Base-by-base conservation (phyloP, 2,888 invertebrate genomes). In the Panzeria rudis region DNA sequence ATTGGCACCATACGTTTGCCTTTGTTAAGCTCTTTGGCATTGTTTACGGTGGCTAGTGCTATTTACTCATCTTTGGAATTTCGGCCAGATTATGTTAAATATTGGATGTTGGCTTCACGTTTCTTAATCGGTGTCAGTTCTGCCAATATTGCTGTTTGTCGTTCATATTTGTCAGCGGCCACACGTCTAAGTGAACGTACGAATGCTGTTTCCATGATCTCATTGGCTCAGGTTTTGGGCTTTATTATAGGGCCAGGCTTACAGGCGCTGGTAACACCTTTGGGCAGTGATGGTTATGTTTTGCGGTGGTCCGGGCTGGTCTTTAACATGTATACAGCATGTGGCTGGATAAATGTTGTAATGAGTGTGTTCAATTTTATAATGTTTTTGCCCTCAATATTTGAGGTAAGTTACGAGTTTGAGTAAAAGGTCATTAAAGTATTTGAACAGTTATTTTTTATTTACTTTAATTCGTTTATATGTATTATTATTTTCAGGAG, bases 271-370 rank as follows among this genome's bases (percentile, higher is more conserved):
- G 96, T 96, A 0, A 96, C 97, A 15, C 96, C 96, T 4, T 93
- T 97, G 44, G 97, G 97, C 1, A 94, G 95, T 64, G 93, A 95
- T 20, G 96, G 96, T 0, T 92, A 93, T 72, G 90, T 92, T 84
- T 84, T 95, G 41, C 91, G 94, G n/a, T 90, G 92, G 81, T 93
- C 94, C 9, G 91, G 90, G 54, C 90, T 96, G 59, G 94, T 95
- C 61, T 93, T 97, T 59, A 96, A 97, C 92, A 97, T 97, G 97
- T 97, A 96, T 93, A 97, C 97, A 0, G 96, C 97, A 11, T 94
- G 96, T 3, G 97, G 97, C 6, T 97, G 97, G 97, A 95, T 97
- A 88, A 97, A 97, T 92, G 96, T 96, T 3, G 86, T 95, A 29
- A 93, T 97, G 89, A 96, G 96, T 15, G 88, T 96, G 8, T 81